phyloP scores from a whole-genome alignment of 1,140 invertebrate genomes.

The Diuraphis noxia region DNA sequence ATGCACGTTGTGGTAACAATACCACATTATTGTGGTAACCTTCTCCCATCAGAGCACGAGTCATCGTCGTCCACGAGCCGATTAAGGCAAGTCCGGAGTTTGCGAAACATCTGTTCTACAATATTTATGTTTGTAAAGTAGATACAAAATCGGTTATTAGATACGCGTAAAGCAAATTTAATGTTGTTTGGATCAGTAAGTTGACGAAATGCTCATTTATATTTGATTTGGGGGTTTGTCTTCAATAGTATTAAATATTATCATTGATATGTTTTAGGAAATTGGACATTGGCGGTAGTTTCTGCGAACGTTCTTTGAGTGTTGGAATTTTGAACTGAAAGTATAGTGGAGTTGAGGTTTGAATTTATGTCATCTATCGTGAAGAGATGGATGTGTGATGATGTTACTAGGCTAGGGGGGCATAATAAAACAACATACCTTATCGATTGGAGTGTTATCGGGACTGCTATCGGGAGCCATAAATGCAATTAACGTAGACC shows the following conservation, averaged over 20 bases:
- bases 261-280: neutral
- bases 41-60: no score
- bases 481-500: neutral
- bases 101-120: neutral
- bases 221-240: neutral
- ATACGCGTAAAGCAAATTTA: neutral
- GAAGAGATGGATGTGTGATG: neutral
- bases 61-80: no score
- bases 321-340: no score
- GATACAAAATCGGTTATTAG: conserved; percentile 9
- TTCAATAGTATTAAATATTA: neutral
- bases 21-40: no score
- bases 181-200: neutral
- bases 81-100: no score
- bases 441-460: neutral
- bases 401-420: neutral
- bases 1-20: no score
- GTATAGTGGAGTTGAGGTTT: neutral
- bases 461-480: conserved; percentile 7
- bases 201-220: neutral
- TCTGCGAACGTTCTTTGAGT: neutral
- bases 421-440: conserved; percentile 2
- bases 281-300: neutral
- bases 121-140: conserved; percentile 11
- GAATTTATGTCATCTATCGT: neutral